Conservation (phyloP, 2,888 invertebrate species). For the Hyles lineata region DNA sequence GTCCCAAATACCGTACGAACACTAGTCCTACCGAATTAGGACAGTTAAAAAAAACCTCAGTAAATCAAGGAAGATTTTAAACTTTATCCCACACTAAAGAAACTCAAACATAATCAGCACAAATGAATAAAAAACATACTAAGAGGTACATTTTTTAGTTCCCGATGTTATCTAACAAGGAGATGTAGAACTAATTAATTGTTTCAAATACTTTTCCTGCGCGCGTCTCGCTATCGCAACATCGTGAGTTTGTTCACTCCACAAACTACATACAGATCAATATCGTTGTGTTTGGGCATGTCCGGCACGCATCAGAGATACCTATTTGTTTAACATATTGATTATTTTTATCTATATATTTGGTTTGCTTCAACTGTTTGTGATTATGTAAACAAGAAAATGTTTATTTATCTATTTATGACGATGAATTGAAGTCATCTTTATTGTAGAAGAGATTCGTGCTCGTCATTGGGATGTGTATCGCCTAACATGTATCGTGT, state of each 20-base stretch:
- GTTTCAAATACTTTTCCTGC: conserved; percentile 22
- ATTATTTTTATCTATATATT: conserved; percentile 22
- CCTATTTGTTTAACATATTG: conserved; percentile 27
- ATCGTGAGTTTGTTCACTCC: conserved; percentile 26
- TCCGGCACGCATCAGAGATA: conserved; percentile 22
- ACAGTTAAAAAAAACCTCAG: no score
- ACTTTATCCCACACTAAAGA: no score
- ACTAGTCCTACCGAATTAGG: no score
- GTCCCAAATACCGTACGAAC: no score
- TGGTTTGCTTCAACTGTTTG: neutral
- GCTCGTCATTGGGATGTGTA: no score
- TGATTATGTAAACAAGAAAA: neutral
- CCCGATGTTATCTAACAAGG: conserved; percentile 11
- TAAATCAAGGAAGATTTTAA: no score
- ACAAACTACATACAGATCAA: conserved; percentile 22
- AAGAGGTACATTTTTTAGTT: neutral
- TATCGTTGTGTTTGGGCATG: conserved; percentile 21
- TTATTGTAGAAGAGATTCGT: no score
- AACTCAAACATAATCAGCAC: neutral
- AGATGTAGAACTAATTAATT: conserved; percentile 26
- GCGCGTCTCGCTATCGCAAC: conserved; percentile 11
- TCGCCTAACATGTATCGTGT: no score
- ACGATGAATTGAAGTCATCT: neutral
- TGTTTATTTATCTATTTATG: neutral
- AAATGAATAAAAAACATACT: neutral